A percentile compares a stretch with the other conserved stretches of the same genome.
phyloP scores from a whole-genome alignment of 2,888 invertebrate species.

The Dendrolimus pini region DNA sequence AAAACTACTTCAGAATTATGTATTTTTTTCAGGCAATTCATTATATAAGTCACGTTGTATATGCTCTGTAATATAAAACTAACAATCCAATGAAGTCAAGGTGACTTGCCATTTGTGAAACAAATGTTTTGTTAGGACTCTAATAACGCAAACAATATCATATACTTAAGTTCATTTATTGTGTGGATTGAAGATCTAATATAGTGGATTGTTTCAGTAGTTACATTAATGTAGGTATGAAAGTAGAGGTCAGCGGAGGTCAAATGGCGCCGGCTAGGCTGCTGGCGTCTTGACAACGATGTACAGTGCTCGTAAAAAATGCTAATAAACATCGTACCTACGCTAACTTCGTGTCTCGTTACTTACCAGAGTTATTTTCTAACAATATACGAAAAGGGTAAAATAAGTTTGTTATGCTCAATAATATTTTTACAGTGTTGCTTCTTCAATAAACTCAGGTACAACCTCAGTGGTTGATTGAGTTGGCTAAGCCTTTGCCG shows the following conservation, averaged over 20 bases:
- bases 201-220: not conserved
- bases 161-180: not conserved
- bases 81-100: not conserved
- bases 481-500: too few relatives aligned
- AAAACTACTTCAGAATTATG: too few relatives aligned
- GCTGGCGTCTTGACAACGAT: slow-evolving; percentile 27
- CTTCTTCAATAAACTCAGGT: too few relatives aligned
- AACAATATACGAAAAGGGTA: too few relatives aligned
- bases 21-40: too few relatives aligned
- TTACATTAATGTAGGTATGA: slow-evolving; percentile 2
- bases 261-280: slow-evolving; percentile 31
- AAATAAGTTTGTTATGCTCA: too few relatives aligned
- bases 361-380: too few relatives aligned
- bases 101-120: not conserved
- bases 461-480: too few relatives aligned
- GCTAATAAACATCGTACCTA: too few relatives aligned
- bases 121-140: not conserved
- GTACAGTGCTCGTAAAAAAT: slow-evolving; percentile 1
- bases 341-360: too few relatives aligned
- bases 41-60: not conserved
- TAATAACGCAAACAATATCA: not conserved
- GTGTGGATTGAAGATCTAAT: not conserved
- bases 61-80: not conserved
- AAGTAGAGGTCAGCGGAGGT: slow-evolving; percentile 23
- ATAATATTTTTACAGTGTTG: too few relatives aligned